Base-by-base conservation (phyloP, 2,113 vertebrate genomes). In the Psephotus haematonotus region DNA sequence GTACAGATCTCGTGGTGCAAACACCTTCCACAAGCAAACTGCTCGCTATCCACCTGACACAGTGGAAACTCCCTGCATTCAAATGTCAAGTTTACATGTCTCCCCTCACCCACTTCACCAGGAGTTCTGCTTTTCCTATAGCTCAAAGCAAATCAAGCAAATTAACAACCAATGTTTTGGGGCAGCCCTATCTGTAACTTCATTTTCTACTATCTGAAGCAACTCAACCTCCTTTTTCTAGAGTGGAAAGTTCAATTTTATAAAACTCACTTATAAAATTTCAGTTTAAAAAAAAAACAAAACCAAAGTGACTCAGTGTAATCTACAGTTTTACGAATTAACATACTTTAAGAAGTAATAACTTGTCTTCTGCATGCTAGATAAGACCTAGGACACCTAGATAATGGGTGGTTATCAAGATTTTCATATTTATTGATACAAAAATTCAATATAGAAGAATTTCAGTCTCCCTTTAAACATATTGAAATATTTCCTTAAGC, bases 91-190 rank as follows among this genome's bases (percentile, higher is more conserved):
- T 20, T 35, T 63, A 37, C 11, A 12, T 25, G 33, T 52, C 63
- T 53, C 33, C 17, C 44, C 33, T 20, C 8, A 9, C 9, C 35
- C 18, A 17, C 23, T 64, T 87, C 62, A 69, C 47, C 50, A 78
- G 82, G 60, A 94, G 91, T 95, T 94, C 84, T 79, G 29, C 37
- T 78, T 63, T 75, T 71, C n/a, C 50, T 95, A 8, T 28, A 70
- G 49, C 65, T 90, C 75, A 96, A 77, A 94, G 69, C 28, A 97
- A 88, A 93, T 59, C 49, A 69, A 94, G 79, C 7, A 82, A 84
- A 90, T 92, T 88, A 55, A 49, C 46, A 78, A 24, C 5, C 60
- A 49, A 10, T 16, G 4, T 71, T 86, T 65, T 90, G 53, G 68
- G 50, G 72, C 88, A 35, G 39, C 52, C 17, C 77, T 76, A 29